These are phyloP conservation scores for Alcedo quadribrachys DNA, from an alignment of 2,797 vertebrate genomes.

Conservation along the genomic window DNA sequence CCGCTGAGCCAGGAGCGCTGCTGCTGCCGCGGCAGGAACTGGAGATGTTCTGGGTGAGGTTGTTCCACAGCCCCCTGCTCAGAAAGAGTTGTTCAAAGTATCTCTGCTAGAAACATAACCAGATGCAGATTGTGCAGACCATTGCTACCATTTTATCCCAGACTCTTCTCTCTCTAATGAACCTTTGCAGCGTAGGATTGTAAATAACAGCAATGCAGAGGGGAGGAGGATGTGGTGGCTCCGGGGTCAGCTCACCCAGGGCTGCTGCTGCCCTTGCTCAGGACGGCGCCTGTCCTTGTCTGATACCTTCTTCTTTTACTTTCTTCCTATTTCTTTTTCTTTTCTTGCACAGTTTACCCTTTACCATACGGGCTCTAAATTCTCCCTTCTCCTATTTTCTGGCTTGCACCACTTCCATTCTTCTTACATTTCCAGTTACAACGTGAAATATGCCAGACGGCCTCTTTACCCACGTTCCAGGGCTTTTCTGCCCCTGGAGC, in stretches of 20 bases:
- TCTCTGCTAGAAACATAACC: accelerated
- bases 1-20: not conserved
- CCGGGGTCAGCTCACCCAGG: accelerated
- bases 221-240: not conserved
- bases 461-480: accelerated
- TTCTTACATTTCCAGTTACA: not conserved
- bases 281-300: not conserved
- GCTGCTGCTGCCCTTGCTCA: not conserved
- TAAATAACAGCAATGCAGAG: accelerated
- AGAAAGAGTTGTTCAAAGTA: not conserved
- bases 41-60: not conserved
- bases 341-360: not conserved
- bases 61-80: accelerated
- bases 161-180: not conserved
- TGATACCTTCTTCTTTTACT: not conserved
- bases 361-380: accelerated
- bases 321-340: not conserved
- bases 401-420: not conserved
- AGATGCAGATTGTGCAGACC: not conserved
- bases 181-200: accelerated
- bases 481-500: not conserved
- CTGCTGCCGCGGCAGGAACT: accelerated
- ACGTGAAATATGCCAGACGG: accelerated
- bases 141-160: not conserved
- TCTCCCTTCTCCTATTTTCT: not conserved